phyloP scores from a whole-genome alignment of 2,113 vertebrate genomes.

The Edolisoma coerulescens region DNA sequence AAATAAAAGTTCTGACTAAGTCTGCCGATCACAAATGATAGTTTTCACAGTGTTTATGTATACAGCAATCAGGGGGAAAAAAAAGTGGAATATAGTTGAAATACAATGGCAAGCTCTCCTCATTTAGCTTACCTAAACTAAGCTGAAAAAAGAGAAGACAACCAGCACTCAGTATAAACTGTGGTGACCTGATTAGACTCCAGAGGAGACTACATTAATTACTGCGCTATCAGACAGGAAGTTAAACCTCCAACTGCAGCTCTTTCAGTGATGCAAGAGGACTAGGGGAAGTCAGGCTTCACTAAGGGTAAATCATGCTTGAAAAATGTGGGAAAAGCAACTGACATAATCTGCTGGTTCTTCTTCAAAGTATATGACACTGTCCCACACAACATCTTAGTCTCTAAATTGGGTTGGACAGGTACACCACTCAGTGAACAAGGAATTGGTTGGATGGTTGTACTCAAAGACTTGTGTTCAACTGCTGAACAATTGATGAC shows the following conservation, averaged over 20 bases:
- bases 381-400: background rate
- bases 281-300: background rate
- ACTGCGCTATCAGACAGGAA: background rate
- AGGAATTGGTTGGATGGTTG: background rate
- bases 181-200: background rate
- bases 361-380: background rate
- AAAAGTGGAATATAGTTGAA: background rate
- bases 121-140: background rate
- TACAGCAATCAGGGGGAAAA: background rate
- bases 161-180: background rate
- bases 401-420: background rate
- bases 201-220: background rate
- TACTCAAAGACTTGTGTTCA: background rate
- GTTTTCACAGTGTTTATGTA: background rate
- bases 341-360: background rate
- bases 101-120: rapidly evolving
- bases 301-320: background rate
- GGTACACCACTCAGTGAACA: background rate
- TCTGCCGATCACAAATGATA: background rate
- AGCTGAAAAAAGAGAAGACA: background rate
- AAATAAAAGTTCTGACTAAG: background rate
- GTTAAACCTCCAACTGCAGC: background rate
- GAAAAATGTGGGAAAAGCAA: background rate
- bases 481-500: background rate
- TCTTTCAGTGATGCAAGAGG: background rate